Conservation (phyloP, 2,888 invertebrate species). For the Coelopa pilipes region DNA sequence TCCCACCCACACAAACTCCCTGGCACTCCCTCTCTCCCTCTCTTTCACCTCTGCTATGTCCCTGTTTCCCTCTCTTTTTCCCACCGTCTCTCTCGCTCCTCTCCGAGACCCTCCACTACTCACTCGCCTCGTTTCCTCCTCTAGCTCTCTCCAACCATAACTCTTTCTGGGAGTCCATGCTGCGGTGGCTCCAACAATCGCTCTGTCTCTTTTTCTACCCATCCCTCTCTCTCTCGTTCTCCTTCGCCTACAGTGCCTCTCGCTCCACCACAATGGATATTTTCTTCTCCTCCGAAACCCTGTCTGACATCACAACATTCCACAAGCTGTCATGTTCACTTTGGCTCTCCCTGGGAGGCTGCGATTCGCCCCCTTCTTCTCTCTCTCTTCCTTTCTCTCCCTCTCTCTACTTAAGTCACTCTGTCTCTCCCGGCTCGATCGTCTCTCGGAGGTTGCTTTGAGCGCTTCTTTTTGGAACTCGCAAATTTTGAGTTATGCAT, state of each 20-base stretch:
- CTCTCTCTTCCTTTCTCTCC: neutral
- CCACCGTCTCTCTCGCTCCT: neutral
- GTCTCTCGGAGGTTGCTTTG: too few species aligned
- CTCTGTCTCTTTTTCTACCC: neutral
- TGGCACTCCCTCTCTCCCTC: too few species aligned
- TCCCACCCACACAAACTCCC: too few species aligned
- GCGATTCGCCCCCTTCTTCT: neutral
- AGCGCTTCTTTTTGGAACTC: slow-evolving; percentile 15
- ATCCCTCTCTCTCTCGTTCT: neutral
- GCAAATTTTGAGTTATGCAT: slow-evolving; percentile 33
- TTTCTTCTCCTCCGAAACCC: neutral
- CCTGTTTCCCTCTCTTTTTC: too few species aligned
- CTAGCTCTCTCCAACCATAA: neutral
- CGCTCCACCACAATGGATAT: neutral
- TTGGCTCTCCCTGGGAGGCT: neutral
- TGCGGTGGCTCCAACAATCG: neutral
- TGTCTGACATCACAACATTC: slow-evolving; percentile 1
- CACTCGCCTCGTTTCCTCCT: neutral
- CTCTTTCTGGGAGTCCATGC: neutral
- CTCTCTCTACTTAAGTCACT: neutral
- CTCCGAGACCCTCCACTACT: neutral
- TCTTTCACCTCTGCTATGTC: neutral
- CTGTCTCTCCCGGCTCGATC: neutral
- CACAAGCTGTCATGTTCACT: neutral
- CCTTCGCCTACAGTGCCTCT: neutral